phyloP scores from a whole-genome alignment of 2,113 vertebrate genomes.

The Aviceda subcristata region DNA sequence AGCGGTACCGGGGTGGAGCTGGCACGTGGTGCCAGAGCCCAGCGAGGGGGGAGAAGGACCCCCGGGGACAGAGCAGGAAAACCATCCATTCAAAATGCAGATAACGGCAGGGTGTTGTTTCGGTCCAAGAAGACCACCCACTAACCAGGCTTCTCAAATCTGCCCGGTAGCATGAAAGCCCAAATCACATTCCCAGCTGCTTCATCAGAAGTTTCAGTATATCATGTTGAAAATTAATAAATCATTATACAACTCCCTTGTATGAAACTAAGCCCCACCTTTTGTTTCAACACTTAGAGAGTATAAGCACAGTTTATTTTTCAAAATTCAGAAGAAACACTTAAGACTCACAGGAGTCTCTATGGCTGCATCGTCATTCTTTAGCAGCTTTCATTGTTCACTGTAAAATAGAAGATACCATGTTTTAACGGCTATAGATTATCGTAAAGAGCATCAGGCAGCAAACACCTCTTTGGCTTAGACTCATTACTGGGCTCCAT shows the following conservation, averaged over 20 bases:
- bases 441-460: background rate
- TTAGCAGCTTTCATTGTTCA: background rate
- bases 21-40: background rate
- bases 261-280: background rate
- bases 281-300: background rate
- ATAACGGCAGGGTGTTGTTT: background rate
- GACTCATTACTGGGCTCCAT: background rate
- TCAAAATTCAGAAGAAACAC: background rate
- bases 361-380: background rate
- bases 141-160: background rate
- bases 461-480: background rate
- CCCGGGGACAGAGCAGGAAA: background rate
- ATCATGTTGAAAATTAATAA: background rate
- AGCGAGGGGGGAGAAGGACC: background rate
- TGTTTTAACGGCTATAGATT: background rate
- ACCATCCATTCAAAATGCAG: background rate
- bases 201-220: background rate
- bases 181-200: background rate
- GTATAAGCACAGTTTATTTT: background rate
- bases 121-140: background rate
- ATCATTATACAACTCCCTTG: background rate
- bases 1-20: accelerated
- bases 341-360: background rate
- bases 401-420: background rate
- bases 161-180: background rate